Conservation (phyloP, 1,140 invertebrate genomes). For the Drosophila saltans region DNA sequence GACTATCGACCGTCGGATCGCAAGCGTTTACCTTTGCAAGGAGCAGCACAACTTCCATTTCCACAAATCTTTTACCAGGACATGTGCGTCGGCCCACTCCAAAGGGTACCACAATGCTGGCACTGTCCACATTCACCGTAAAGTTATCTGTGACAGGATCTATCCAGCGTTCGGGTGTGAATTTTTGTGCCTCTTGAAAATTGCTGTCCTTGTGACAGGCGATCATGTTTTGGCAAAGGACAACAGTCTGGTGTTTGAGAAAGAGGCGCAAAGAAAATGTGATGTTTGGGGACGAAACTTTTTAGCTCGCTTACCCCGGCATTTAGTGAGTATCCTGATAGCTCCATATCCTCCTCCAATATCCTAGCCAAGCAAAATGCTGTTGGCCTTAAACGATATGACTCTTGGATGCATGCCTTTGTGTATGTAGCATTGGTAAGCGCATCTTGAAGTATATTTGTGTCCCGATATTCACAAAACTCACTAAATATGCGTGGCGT, state of each 20-base stretch:
- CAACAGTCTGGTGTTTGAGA: slow-evolving; percentile 88
- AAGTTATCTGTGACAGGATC: slow-evolving; percentile 81
- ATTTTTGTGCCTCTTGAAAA: slow-evolving; percentile 90
- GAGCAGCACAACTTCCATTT: slow-evolving; percentile 89
- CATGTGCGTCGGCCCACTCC: slow-evolving; percentile 92
- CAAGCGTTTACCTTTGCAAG: slow-evolving; percentile 87
- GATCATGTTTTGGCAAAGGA: slow-evolving; percentile 93
- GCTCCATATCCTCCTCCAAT: slow-evolving; percentile 89
- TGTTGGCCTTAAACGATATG: slow-evolving; percentile 92
- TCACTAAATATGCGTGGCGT: slow-evolving; percentile 92
- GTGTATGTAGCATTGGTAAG: slow-evolving; percentile 89
- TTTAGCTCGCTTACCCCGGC: slow-evolving; percentile 87
- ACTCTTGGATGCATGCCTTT: slow-evolving; percentile 93
- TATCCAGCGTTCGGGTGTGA: slow-evolving; percentile 93
- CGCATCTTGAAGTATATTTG: slow-evolving; percentile 85
- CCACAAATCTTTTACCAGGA: slow-evolving; percentile 92
- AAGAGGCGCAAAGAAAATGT: background rate
- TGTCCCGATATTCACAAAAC: slow-evolving; percentile 85
- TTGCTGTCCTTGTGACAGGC: slow-evolving; percentile 91
- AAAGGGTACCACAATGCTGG: slow-evolving; percentile 91
- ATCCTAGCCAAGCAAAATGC: slow-evolving; percentile 92
- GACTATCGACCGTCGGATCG: too few species aligned
- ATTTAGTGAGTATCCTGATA: slow-evolving; percentile 90
- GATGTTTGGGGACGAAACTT: background rate
- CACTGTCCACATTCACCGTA: slow-evolving; percentile 79